phyloP scores from a whole-genome alignment of 2,888 invertebrate genomes.

The Danaus chrysippus region DNA sequence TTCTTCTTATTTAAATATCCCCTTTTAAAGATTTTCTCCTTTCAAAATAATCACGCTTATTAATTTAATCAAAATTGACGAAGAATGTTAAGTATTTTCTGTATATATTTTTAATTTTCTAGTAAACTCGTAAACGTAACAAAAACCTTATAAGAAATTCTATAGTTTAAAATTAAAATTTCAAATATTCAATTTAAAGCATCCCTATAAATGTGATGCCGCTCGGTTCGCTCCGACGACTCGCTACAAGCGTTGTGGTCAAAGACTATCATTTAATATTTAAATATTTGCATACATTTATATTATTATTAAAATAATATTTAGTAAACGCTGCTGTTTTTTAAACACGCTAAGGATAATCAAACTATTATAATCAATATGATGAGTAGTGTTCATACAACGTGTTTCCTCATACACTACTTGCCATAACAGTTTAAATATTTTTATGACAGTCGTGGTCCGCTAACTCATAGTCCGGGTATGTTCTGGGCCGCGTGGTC shows the following conservation, averaged over 20 bases:
- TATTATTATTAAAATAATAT: too few relatives aligned
- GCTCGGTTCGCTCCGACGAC: not conserved
- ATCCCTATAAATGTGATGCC: not conserved
- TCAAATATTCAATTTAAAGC: constrained; percentile 5
- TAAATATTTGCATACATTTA: not conserved
- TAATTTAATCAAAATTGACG: too few relatives aligned
- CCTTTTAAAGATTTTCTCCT: too few relatives aligned
- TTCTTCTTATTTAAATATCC: not conserved
- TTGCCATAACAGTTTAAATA: not conserved
- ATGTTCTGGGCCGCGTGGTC: constrained; percentile 14
- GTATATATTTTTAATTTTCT: too few relatives aligned
- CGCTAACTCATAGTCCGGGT: not conserved
- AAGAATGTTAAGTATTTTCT: too few relatives aligned
- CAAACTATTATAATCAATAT: too few relatives aligned
- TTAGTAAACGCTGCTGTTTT: too few relatives aligned
- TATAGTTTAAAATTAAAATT: constrained; percentile 5
- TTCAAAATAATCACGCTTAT: too few relatives aligned
- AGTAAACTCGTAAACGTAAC: too few relatives aligned
- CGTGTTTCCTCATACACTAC: not conserved
- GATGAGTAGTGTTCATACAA: too few relatives aligned
- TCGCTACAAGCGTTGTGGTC: not conserved
- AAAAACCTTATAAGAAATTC: not conserved
- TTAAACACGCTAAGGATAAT: too few relatives aligned
- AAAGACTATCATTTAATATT: constrained; percentile 1
- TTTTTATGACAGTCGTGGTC: not conserved